Evolutionary conservation across 2,113 vertebrate species (phyloP).

Genomic region (Cavia porcellus): DNA sequence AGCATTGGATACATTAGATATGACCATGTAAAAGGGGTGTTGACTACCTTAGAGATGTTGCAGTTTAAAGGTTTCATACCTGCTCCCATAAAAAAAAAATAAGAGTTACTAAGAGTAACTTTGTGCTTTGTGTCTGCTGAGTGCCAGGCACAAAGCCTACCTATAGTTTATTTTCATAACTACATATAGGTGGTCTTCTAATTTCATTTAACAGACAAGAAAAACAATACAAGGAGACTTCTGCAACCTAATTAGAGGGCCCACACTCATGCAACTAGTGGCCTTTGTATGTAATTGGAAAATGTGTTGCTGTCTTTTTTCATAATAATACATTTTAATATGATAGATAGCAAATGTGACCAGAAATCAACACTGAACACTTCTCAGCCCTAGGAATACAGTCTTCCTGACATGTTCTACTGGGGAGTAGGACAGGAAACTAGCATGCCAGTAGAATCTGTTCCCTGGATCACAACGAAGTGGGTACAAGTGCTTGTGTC

Average conservation of each 20-base stretch:
- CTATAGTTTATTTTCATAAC: background rate
- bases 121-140: background rate
- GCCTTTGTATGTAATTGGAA: background rate
- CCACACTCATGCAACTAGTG: background rate
- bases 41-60: background rate
- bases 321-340: background rate
- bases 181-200: background rate
- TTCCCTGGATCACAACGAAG: background rate
- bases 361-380: background rate
- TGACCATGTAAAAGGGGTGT: background rate
- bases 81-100: background rate
- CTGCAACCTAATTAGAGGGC: background rate
- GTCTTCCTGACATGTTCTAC: background rate
- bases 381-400: background rate
- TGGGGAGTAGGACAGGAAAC: background rate
- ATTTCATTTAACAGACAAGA: background rate
- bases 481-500: background rate
- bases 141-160: background rate
- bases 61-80: background rate
- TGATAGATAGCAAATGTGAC: background rate
- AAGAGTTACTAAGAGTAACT: background rate
- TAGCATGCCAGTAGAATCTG: background rate
- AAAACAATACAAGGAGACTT: background rate
- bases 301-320: background rate
- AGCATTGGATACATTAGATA: background rate